These are phyloP conservation scores for Planiliza haematocheilus DNA, from an alignment of 2,113 vertebrate genomes.

Conservation along the genomic window DNA sequence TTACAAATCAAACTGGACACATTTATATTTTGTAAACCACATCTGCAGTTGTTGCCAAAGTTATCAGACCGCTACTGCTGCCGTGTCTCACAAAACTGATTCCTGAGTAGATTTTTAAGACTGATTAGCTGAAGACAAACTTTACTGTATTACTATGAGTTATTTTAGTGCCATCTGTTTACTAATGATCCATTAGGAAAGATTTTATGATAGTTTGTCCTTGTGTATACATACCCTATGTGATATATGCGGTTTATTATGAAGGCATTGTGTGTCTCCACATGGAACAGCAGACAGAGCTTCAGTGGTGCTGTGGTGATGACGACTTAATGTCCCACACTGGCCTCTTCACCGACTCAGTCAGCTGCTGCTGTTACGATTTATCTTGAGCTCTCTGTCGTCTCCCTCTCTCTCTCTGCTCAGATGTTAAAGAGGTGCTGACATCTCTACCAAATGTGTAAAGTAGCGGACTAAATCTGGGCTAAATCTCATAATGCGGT, in stretches of 20 bases:
- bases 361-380: conserved; percentile 36
- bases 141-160: neutral
- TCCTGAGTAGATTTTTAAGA: no score
- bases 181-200: neutral
- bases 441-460: neutral
- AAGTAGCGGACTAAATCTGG: neutral
- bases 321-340: conserved; percentile 20
- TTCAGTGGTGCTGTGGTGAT: conserved; percentile 6
- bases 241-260: neutral
- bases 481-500: neutral
- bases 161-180: neutral
- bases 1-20: conserved; percentile 2
- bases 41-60: neutral
- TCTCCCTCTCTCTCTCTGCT: conserved; percentile 8
- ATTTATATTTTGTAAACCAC: conserved; percentile 14
- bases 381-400: neutral
- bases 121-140: neutral
- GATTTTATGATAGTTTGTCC: no score
- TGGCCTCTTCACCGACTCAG: conserved; percentile 23
- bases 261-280: conserved; percentile 13
- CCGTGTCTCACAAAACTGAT: no score
- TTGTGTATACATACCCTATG: neutral
- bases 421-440: conserved; percentile 14
- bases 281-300: conserved; percentile 9
- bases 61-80: neutral